Base-by-base conservation (phyloP, 2,888 invertebrate species). In the Eristalis arbustorum region DNA sequence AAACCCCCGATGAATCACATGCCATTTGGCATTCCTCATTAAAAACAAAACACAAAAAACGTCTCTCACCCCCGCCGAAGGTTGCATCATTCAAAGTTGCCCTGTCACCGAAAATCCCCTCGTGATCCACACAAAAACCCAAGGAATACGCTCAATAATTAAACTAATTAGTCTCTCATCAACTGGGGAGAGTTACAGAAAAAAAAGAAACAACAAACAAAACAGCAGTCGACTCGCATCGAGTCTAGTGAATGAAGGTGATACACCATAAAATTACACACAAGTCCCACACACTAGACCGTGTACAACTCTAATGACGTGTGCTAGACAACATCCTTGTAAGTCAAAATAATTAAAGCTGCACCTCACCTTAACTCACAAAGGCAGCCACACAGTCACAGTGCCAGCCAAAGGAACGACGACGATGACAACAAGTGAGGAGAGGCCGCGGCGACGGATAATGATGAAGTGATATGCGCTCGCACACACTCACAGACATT, bases 311-410 rank as follows among this genome's bases (percentile, higher is more conserved):
- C 73, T 78, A 87, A 75, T 82, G 78, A 82, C 57, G 49, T 74
- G 56, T 63, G 63, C 59, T 59, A 71, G 66, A 72, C 80, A 83
- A 83, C 83, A 49, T 49, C 11, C 56, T 83, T 73, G 67, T 42
- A 87, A 76, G 78, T 83, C 87, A 76, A 79, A 37, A 72, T 83
- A 87, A 83, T 87, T 83, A 87, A 79, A 79, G 83, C 72, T 72
- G 71, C 83, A 75, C 83, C 78, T 8, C 49, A 68, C 56, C 72
- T 68, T 31, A 31, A 31, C 8, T 31, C 13, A 67, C 25, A 57
- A 22, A 22, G 6, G 37, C 63, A 57, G 23, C 25, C 23, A 68
- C 5, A n/a, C 67, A 72, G 23, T 72, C 64, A 68, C 25, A 63
- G n/a, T n/a, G n/a, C n/a, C n/a, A n/a, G n/a, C 25, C 25, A 64